phyloP scores from a whole-genome alignment of 2,797 vertebrate genomes.

The Lepilemur septentrionalis region DNA sequence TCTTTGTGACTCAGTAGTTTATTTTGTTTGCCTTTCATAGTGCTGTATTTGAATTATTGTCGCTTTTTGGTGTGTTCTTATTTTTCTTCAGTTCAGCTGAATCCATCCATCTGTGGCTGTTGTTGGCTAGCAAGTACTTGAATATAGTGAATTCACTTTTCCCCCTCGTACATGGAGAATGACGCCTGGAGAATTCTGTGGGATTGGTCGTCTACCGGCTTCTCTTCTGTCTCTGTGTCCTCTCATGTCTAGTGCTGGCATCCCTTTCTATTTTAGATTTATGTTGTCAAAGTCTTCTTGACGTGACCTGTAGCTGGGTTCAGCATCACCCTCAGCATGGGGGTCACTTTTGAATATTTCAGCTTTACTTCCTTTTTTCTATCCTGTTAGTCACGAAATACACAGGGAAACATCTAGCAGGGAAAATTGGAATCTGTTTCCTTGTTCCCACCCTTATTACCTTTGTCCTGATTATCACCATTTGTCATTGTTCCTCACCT shows the following conservation, averaged over 20 bases:
- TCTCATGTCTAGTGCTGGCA: background rate
- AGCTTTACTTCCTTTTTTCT: background rate
- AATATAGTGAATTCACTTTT: background rate
- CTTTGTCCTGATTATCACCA: background rate
- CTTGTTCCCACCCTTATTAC: background rate
- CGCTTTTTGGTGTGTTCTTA: background rate
- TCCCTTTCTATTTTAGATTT: background rate
- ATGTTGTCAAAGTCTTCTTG: background rate
- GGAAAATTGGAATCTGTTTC: background rate
- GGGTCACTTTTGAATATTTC: background rate
- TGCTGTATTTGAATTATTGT: background rate
- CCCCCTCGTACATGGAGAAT: background rate
- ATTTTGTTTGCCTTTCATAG: background rate
- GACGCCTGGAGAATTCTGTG: background rate
- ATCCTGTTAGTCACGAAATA: background rate
- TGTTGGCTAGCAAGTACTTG: background rate
- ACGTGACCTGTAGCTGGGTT: background rate
- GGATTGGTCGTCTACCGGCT: background rate
- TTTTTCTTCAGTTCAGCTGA: background rate
- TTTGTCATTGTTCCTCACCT: background rate
- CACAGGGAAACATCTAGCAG: background rate
- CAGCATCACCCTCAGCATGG: background rate
- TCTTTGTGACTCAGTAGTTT: background rate
- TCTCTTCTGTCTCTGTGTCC: background rate
- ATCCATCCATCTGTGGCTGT: background rate